A percentile compares a stretch with the other conserved stretches of the same genome.
Conservation (phyloP, 2,113 vertebrate species). For the Edolisoma coerulescens region DNA sequence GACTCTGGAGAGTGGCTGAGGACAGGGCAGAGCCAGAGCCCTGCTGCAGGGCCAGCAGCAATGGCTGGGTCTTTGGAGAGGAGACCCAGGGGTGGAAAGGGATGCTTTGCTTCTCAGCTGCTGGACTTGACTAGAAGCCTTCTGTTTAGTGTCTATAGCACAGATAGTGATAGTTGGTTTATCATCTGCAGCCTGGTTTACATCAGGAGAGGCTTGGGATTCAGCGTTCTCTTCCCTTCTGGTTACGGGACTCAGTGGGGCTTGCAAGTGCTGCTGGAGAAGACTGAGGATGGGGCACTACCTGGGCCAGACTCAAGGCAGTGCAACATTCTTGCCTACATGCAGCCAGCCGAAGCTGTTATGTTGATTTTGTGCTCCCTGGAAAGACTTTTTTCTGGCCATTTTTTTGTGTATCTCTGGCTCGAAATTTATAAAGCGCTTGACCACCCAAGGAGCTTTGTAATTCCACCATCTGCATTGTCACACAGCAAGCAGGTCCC, state of each 20-base stretch:
- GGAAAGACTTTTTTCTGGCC: background rate
- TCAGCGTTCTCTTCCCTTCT: background rate
- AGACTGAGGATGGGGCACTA: background rate
- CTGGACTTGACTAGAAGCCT: background rate
- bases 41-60: background rate
- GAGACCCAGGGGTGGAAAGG: background rate
- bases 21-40: background rate
- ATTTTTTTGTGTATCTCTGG: background rate
- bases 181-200: background rate
- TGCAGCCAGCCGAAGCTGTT: background rate
- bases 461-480: background rate
- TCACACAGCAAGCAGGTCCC: fast-evolving
- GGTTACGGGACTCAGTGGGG: background rate
- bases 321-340: fast-evolving
- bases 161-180: background rate
- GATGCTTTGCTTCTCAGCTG: background rate
- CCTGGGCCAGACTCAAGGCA: background rate
- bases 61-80: background rate
- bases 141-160: background rate
- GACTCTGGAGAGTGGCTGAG: background rate
- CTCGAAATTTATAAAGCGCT: background rate
- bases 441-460: background rate
- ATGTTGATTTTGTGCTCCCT: background rate
- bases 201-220: background rate
- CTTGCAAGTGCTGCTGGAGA: background rate